phyloP scores from a whole-genome alignment of 2,888 invertebrate species.

The Neoascia interrupta region DNA sequence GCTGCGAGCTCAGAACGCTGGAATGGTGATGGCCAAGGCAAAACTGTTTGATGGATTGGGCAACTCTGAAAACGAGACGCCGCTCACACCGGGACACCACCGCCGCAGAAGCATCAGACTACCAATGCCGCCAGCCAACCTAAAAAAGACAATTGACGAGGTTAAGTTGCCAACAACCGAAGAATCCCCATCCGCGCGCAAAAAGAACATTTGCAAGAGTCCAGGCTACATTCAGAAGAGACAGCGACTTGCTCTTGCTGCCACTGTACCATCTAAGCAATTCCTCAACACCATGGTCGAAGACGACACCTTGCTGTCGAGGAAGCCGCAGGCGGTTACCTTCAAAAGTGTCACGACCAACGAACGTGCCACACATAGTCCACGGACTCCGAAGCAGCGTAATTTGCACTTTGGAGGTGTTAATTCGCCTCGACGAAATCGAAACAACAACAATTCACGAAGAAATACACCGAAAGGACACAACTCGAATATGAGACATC shows the following conservation, averaged over 20 bases:
- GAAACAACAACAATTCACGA: slow-evolving; percentile 28
- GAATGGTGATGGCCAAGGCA: slow-evolving; percentile 89
- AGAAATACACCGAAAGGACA: slow-evolving; percentile 20
- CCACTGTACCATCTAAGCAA: slow-evolving; percentile 54
- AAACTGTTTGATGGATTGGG: slow-evolving; percentile 84
- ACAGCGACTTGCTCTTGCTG: slow-evolving; percentile 43
- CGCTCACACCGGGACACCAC: slow-evolving; percentile 26
- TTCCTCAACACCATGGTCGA: slow-evolving; percentile 60
- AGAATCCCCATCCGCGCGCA: slow-evolving; percentile 63
- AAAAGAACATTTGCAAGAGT: slow-evolving; percentile 65
- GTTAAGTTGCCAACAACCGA: not conserved
- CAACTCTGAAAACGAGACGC: slow-evolving; percentile 24
- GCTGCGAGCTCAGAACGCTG: slow-evolving; percentile 87
- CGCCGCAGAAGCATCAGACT: slow-evolving; percentile 55
- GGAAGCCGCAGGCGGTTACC: slow-evolving; percentile 21
- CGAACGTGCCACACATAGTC: slow-evolving; percentile 33
- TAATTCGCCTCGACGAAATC: slow-evolving; percentile 58
- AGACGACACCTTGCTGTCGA: slow-evolving; percentile 49
- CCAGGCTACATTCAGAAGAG: slow-evolving; percentile 70
- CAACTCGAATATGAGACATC: too few relatives aligned
- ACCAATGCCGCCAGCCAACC: slow-evolving; percentile 17
- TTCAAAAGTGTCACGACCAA: slow-evolving; percentile 46
- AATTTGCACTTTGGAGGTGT: slow-evolving; percentile 47
- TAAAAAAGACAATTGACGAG: slow-evolving; percentile 23
- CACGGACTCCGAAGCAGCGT: slow-evolving; percentile 51